A percentile compares a stretch with the other conserved stretches of the same genome.
phyloP scores from a whole-genome alignment of 2,888 invertebrate species.

The Spodoptera exigua region DNA sequence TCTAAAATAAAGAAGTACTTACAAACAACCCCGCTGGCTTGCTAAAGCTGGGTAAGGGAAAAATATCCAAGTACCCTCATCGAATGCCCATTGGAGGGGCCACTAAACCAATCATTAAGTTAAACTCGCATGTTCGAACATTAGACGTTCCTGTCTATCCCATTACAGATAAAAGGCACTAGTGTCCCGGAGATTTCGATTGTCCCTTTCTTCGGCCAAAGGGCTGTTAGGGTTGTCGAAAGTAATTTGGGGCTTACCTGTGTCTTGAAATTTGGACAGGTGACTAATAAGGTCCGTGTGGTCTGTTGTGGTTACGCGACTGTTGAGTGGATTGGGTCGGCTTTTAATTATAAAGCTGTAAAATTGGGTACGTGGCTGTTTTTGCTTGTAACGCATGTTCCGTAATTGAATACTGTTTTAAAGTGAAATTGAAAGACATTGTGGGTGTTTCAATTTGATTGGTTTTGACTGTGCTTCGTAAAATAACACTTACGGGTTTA shows the following conservation, averaged over 20 bases:
- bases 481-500: no score
- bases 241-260: conserved; percentile 54
- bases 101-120: conserved; percentile 70
- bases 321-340: conserved; percentile 32
- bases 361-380: not conserved
- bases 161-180: conserved; percentile 67
- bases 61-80: conserved; percentile 55
- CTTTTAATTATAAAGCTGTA: conserved; percentile 33
- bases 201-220: conserved; percentile 57
- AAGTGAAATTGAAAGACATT: no score
- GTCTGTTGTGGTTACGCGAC: conserved; percentile 38
- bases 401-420: no score
- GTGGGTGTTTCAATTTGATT: no score
- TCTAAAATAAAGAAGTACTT: conserved; percentile 23
- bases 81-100: conserved; percentile 43
- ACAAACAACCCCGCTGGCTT: conserved; percentile 27
- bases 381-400: no score
- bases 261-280: conserved; percentile 49
- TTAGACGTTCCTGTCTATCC: conserved; percentile 60
- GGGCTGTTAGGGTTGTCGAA: conserved; percentile 45
- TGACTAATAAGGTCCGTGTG: conserved; percentile 43
- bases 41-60: conserved; percentile 38
- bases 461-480: no score
- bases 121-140: conserved; percentile 65
- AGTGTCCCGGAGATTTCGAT: conserved; percentile 61